Evolutionary conservation across 2,888 invertebrate species (phyloP).

Genomic region (Lepidonotus clava): DNA sequence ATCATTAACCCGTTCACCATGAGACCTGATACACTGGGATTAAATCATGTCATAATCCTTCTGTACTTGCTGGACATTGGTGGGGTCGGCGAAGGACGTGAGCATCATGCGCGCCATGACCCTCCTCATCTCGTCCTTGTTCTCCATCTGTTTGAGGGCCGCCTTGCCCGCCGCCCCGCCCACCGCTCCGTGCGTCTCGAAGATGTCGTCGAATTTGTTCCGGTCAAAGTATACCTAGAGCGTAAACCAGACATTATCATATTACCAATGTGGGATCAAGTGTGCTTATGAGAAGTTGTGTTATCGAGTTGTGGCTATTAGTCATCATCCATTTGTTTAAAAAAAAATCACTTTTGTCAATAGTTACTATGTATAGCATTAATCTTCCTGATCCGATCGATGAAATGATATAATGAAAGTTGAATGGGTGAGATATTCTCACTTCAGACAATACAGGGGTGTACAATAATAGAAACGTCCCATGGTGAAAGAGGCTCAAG

Average conservation of each 20-base stretch:
- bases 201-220: not conserved
- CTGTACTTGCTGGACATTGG: conserved; percentile 1
- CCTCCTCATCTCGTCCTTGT: not conserved
- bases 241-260: no score
- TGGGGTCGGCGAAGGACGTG: not conserved
- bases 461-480: not conserved
- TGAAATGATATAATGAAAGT: not conserved
- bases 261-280: no score
- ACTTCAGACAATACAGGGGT: no score
- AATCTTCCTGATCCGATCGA: not conserved
- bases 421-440: not conserved
- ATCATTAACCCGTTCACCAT: no score
- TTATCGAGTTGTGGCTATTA: no score
- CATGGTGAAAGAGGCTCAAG: not conserved
- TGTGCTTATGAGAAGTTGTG: no score
- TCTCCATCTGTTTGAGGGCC: not conserved
- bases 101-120: conserved; percentile 8
- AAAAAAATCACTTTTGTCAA: no score
- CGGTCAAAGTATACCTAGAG: conserved; percentile 30
- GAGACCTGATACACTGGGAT: no score
- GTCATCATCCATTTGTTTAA: no score
- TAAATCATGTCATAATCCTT: conserved; percentile 26
- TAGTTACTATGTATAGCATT: no score
- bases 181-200: not conserved
- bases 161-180: not conserved